These are phyloP conservation scores for Lysandra coridon DNA, from an alignment of 2,888 invertebrate genomes.

Conservation along the genomic window DNA sequence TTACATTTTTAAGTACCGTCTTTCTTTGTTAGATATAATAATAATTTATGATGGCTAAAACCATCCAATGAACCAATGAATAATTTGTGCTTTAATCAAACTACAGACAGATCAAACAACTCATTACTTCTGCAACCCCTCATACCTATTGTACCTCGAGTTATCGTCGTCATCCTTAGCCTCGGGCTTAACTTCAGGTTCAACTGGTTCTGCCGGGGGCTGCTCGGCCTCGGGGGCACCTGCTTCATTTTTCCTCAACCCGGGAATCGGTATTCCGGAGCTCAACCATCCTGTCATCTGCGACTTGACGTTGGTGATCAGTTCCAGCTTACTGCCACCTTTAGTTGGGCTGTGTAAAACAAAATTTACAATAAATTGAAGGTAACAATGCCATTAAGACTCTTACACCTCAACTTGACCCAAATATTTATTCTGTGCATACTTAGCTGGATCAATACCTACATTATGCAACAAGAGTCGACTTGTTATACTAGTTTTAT, in stretches of 20 bases:
- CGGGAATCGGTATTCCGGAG: constrained; percentile 87
- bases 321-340: constrained; percentile 86
- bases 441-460: constrained; percentile 41
- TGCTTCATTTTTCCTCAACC: constrained; percentile 84
- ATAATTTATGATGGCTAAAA: background rate
- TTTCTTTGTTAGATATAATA: background rate
- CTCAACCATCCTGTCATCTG: constrained; percentile 93
- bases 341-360: constrained; percentile 83
- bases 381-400: constrained; percentile 7
- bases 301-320: constrained; percentile 92
- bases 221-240: constrained; percentile 70
- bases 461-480: constrained; percentile 44
- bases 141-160: constrained; percentile 90
- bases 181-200: constrained; percentile 61
- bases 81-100: background rate
- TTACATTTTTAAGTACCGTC: background rate
- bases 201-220: constrained; percentile 68
- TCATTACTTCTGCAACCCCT: constrained; percentile 80
- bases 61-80: too few relatives aligned
- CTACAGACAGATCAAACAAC: constrained; percentile 50
- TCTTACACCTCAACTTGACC: constrained; percentile 38
- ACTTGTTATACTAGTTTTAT: constrained; percentile 31
- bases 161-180: constrained; percentile 91
- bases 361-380: constrained; percentile 13
- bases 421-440: constrained; percentile 39